phyloP scores from a whole-genome alignment of 2,113 vertebrate genomes.

The Hucho hucho region DNA sequence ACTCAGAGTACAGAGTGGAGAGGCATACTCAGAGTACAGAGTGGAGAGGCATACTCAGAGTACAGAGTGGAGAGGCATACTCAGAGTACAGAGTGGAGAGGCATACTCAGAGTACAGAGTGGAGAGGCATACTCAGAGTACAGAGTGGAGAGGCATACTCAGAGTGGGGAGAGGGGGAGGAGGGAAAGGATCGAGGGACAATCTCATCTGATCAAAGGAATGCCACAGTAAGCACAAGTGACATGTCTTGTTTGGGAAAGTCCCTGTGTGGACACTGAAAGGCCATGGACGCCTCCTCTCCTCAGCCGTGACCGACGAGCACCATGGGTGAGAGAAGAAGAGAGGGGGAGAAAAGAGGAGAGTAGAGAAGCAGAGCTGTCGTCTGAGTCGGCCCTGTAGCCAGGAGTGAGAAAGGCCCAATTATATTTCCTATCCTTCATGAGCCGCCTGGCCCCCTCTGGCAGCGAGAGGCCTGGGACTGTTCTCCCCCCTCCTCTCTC shows the following conservation, averaged over 20 bases:
- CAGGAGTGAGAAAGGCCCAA: conserved; percentile 63
- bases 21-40: background rate
- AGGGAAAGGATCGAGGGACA: conserved; percentile 20
- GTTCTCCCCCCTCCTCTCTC: conserved; percentile 40
- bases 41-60: conserved; percentile 10
- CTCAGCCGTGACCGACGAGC: conserved; percentile 59
- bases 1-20: background rate
- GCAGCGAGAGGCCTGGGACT: conserved; percentile 17
- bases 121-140: conserved; percentile 24
- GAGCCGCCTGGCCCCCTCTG: conserved; percentile 44
- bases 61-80: background rate
- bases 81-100: conserved; percentile 1
- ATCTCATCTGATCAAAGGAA: conserved; percentile 69
- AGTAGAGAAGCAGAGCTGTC: background rate
- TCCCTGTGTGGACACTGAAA: conserved; percentile 68
- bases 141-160: conserved; percentile 7
- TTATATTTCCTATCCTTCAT: conserved; percentile 65
- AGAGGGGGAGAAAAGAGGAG: background rate
- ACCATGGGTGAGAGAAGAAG: conserved; percentile 48
- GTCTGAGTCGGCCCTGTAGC: conserved; percentile 53
- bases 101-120: background rate
- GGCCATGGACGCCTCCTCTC: conserved; percentile 64
- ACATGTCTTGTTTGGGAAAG: conserved; percentile 72
- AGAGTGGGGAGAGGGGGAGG: background rate
- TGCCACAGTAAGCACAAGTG: conserved; percentile 59